Evolutionary conservation across 2,113 vertebrate genomes (phyloP), one percentile per base, ranked within the genome.

Genomic region (Eubucco bourcierii): DNA sequence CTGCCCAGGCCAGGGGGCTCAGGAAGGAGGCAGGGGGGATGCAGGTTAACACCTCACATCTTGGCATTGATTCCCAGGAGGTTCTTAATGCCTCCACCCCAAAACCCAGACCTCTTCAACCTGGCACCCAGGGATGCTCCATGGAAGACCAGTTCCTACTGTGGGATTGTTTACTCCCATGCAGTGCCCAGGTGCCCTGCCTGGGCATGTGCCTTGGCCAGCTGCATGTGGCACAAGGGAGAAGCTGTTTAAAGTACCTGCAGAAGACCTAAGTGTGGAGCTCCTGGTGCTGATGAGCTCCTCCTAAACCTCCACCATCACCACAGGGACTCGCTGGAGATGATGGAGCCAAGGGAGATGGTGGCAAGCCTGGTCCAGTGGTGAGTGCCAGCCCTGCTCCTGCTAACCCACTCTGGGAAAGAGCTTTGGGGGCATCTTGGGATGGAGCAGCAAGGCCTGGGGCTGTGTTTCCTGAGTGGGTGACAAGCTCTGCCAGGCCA

Each of bases 331-430:
- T 95, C 5, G 25, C 67, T 18, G 98, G 98, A 72, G 82, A 95
- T 2, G 91, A 81, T 2, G 98, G 98, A 58, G 64, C 58, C 13
- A 98, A 97, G 95, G 98, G 98, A 74, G 97, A 99, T 11, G 9
- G 50, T 2, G 98, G 98, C 73, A 97, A 95, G 14, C 89, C 85
- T 0, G 98, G 98, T 18, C 90, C 87, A 5, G 64, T 12, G 90
- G 98, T 99, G 95, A 98, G 98, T 97, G 27, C 58, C 4, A 0
- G 1, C 47, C 12, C 25, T 66, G 28, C 9, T n/a, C 34, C 15
- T 23, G 6, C 37, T 16, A 50, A 46, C 10, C n/a, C 4, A 29
- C 23, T 55, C 39, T 39, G 56, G 60, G 52, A 53, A 66, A 33
- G 46, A 44, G 56, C 9, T 65, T 90, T 70, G 91, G 50, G 41